Conservation (phyloP, 2,113 vertebrate genomes). For the Halcyon senegalensis region DNA sequence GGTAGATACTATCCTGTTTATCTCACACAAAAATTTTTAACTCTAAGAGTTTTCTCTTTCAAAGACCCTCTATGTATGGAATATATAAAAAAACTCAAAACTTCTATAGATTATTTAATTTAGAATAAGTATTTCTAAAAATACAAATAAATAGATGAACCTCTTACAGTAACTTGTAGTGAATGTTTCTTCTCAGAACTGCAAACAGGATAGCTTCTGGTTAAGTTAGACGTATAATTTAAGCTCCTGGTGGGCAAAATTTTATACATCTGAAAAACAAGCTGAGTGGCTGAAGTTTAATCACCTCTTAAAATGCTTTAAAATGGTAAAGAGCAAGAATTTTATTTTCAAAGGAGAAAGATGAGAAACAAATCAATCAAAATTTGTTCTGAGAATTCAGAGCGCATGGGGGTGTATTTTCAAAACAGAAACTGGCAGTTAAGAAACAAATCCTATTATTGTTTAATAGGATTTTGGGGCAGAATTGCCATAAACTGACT, state of each 20-base stretch:
- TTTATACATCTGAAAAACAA: not conserved
- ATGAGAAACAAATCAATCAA: constrained; percentile 4
- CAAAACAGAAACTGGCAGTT: not conserved
- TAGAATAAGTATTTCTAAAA: not conserved
- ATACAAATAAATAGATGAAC: not conserved
- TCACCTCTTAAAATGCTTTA: not conserved
- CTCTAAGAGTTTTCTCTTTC: not conserved
- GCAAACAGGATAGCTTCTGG: not conserved
- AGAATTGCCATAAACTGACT: not conserved
- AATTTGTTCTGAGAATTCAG: constrained; percentile 6
- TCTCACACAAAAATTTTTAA: not conserved
- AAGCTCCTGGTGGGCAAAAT: not conserved
- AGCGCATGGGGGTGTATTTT: not conserved
- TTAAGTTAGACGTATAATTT: not conserved
- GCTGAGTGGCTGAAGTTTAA: not conserved
- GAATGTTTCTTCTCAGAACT: not conserved
- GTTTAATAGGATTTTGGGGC: not conserved
- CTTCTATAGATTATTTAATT: not conserved
- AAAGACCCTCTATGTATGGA: not conserved
- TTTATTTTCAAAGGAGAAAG: constrained; percentile 3
- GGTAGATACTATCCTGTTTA: not conserved
- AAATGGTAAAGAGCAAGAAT: not conserved
- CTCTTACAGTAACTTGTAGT: not conserved
- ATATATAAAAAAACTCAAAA: not conserved
- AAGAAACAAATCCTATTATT: constrained; percentile 28